Conservation (phyloP, 2,113 vertebrate species). For the Tauraco erythrolophus region DNA sequence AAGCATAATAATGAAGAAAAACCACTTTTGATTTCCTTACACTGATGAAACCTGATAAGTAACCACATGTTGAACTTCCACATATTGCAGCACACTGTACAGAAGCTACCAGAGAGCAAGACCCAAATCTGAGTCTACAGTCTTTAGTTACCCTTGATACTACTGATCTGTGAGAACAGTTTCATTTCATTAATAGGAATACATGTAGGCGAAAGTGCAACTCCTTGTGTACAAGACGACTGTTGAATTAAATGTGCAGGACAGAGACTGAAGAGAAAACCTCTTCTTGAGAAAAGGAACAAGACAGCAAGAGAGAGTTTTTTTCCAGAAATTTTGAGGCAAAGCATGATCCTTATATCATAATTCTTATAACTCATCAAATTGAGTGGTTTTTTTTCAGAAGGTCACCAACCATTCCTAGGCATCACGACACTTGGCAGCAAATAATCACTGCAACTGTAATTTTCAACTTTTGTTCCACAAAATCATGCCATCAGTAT, state of each 20-base stretch:
- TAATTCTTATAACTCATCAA: background rate
- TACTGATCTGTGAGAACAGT: background rate
- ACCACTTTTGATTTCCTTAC: slow-evolving; percentile 51
- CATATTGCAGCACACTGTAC: background rate
- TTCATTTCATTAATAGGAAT: background rate
- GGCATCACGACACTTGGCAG: background rate
- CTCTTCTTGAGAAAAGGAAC: background rate
- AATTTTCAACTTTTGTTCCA: background rate
- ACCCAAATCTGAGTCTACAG: background rate
- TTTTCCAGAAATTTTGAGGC: background rate
- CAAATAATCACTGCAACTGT: background rate
- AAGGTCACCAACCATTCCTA: background rate
- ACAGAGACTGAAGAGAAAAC: background rate
- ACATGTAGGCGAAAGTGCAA: rapidly evolving
- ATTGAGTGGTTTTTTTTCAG: background rate
- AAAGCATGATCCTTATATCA: background rate
- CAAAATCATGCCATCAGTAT: background rate
- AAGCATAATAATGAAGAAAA: slow-evolving; percentile 37
- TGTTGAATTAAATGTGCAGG: background rate
- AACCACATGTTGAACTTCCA: slow-evolving; percentile 56
- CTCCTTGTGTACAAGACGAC: background rate
- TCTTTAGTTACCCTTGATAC: background rate
- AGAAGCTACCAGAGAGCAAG: background rate
- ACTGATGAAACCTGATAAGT: slow-evolving; percentile 28
- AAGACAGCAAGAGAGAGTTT: background rate